phyloP scores from a whole-genome alignment of 2,888 invertebrate genomes.

The Drosophila nigritarsus region DNA sequence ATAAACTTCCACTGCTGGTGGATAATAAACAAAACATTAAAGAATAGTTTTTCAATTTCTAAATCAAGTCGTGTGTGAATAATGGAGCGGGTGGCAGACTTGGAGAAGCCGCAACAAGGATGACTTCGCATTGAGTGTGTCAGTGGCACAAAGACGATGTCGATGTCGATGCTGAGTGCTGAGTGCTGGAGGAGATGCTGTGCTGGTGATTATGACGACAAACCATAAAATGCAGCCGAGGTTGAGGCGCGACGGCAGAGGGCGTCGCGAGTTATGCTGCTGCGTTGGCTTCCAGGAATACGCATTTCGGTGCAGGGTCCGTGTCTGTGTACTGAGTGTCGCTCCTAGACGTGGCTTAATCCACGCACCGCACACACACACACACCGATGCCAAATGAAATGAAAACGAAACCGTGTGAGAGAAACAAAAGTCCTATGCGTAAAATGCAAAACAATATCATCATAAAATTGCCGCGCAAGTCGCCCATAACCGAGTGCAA shows the following conservation, averaged over 20 bases:
- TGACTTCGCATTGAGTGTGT: conserved; percentile 59
- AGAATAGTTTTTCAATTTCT: neutral
- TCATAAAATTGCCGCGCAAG: conserved; percentile 69
- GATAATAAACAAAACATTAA: too few relatives aligned
- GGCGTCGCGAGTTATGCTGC: conserved; percentile 53
- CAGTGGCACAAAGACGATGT: conserved; percentile 46
- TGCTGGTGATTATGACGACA: conserved; percentile 76
- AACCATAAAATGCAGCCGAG: conserved; percentile 72
- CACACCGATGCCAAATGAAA: conserved; percentile 21
- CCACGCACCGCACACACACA: conserved; percentile 56
- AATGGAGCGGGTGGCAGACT: neutral
- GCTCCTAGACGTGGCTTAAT: conserved; percentile 68
- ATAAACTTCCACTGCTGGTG: too few relatives aligned
- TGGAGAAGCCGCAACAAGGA: neutral
- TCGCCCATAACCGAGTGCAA: conserved; percentile 56
- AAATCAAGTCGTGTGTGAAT: neutral
- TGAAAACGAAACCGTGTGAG: conserved; percentile 36
- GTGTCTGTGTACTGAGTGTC: conserved; percentile 8
- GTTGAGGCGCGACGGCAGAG: conserved; percentile 49
- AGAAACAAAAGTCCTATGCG: conserved; percentile 36
- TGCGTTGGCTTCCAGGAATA: conserved; percentile 63
- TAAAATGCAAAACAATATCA: conserved; percentile 76
- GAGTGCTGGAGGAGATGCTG: conserved; percentile 50
- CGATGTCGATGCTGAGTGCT: neutral
- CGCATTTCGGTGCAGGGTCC: conserved; percentile 16